Base-by-base conservation (phyloP, 2,888 invertebrate species). In the Heliconius hortense region DNA sequence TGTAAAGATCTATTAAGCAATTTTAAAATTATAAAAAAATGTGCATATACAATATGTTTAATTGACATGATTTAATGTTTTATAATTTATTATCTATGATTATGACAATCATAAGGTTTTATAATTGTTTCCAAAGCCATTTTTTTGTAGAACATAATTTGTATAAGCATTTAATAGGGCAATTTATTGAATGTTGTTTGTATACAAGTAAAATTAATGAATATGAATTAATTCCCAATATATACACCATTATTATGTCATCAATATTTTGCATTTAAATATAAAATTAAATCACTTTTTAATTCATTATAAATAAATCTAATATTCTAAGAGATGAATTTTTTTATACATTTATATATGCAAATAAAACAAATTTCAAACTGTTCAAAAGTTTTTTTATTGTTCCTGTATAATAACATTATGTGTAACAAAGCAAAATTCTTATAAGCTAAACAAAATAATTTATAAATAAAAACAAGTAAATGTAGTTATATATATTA, bases 381-480 rank as follows among this genome's bases (percentile, higher is more conserved):
- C 24, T 39, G 13, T 24, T 39, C 15, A 66, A 15, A 13, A 21
- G n/a, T 4, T 66, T 24, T 43, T 39, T 66, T 43, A 66, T 39
- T 66, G 15, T 66, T 39, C 15, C 15, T 24, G n/a, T 39, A 24
- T 8, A 43, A 64, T 21, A 64, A 64, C 24, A 24, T 21, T 56
- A 11, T 48, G 4, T 31, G n/a, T 69, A 66, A 68, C 28, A 68
- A 68, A 53, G 69, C n/a, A 64, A 66, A 39, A 39, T 48, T 56
- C 28, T 56, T 69, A 56, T 56, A 69, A 53, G 28, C 43, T 53
- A 68, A 31, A 69, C 24, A 24, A 69, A 69, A 69, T n/a, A 69
- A 56, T 35, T 69, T 15, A 69, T 56, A 69, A 69, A 56, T 24
- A 53, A n/a, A 69, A 69, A 31, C 56, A 69, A 56, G 56, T 31